Base-by-base conservation (phyloP, 2,797 vertebrate genomes). In the Molothrus aeneus region DNA sequence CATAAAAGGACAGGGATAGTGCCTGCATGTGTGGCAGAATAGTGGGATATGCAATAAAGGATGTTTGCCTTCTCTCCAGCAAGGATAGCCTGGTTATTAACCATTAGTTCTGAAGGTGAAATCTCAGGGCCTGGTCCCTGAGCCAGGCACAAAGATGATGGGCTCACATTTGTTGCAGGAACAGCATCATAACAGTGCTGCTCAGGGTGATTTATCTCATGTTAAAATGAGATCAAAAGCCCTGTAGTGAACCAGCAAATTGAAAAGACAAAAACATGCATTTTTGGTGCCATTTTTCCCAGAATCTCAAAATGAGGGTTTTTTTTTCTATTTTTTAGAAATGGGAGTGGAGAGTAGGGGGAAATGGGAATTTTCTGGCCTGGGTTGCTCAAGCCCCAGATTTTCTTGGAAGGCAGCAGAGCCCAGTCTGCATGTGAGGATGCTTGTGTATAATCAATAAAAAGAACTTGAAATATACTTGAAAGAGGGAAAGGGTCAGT, bases 401-500 rank as follows among this genome's bases (percentile, higher is more conserved):
- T 10, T 79, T 53, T 31, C 80, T 59, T 93, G 84, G 93, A 96
- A 97, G 88, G 59, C 56, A 78, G 81, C 34, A 87, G 31, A 73
- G 83, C 81, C 65, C 22, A 26, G 43, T 36, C 59, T 11, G 17
- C 83, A 80, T 8, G 4, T 78, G 86, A 73, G 73, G 78, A 95
- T 85, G 61, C 72, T 79, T 87, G 68, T 68, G 34, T 66, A 34
- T 57, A 85, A 93, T 96, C 96, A 94, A 97, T 96, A 93, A 90
- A 71, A 84, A 91, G 81, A 91, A 87, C 80, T 88, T 85, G 77
- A 95, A 92, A 87, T 70, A 70, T 63, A 80, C 96, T 95, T 94
- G 91, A 97, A 97, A 95, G 94, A 74, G 54, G 36, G 60, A 90
- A 73, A 63, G 74, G 93, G 90, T 91, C 91, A 73, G 73, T 93